phyloP scores from a whole-genome alignment of 2,888 invertebrate genomes.

The Crepidodera aurea region DNA sequence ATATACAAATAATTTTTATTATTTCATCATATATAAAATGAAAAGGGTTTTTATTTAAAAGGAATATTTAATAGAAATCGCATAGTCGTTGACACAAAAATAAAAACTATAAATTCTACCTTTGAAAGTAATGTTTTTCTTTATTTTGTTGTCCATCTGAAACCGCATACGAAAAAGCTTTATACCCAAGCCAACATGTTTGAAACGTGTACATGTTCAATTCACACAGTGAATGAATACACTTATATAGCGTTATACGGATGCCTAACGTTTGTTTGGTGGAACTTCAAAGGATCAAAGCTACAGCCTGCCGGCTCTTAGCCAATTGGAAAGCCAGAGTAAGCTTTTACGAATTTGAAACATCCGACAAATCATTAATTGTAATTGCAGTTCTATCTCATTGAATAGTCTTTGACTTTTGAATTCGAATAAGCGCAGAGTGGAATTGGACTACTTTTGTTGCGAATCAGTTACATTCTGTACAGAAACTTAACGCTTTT shows the following conservation, averaged over 20 bases:
- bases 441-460: conserved; percentile 21
- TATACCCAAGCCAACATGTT: conserved; percentile 5
- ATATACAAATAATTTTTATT: no score
- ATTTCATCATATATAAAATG: no score
- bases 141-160: conserved; percentile 1
- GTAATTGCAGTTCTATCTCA: conserved; percentile 28
- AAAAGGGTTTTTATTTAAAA: no score
- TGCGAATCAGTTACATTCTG: conserved; percentile 3
- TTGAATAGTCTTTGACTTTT: conserved; percentile 26
- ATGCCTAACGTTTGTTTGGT: conserved; percentile 49
- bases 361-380: conserved; percentile 29
- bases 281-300: conserved; percentile 56
- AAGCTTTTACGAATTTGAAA: conserved; percentile 25
- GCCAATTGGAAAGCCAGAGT: conserved; percentile 53
- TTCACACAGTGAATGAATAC: conserved; percentile 51
- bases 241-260: conserved; percentile 52
- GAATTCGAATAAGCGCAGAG: conserved; percentile 19
- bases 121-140: background rate
- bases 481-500: conserved; percentile 11
- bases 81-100: no score
- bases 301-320: conserved; percentile 53
- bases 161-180: conserved; percentile 13
- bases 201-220: conserved; percentile 28
- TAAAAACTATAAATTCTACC: no score
- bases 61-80: no score